Base-by-base conservation (phyloP, 1,140 invertebrate species). In the Neuroterus valhalla region DNA sequence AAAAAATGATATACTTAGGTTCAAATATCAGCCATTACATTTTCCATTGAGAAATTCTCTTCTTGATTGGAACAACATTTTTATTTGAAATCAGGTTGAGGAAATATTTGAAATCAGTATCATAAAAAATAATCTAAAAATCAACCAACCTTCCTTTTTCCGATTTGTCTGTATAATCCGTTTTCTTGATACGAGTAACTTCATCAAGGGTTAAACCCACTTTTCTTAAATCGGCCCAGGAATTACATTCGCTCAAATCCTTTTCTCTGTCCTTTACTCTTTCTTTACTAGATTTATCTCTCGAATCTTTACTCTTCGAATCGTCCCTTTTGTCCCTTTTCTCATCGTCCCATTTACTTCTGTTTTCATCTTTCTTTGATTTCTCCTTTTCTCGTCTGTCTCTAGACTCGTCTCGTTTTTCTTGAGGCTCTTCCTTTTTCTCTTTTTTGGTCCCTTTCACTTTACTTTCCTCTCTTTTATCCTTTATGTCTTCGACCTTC, bases 151-250 rank as follows among this genome's bases (percentile, higher is more conserved):
- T 87, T 2, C 68, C 79, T 70, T 83, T 87, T 66, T 50, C 21
- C 5, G 76, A 21, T 76, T 82, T 81, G n/a, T 85, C 84, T 8
- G 31, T 62, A 71, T 75, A 72, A 2, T 88, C 82, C n/a, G 46
- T 46, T 66, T 84, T 79, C 71, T 70, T 85, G 44, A 82, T 66
- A 26, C 83, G 78, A 14, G 78, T 75, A 2, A 85, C 75, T 66
- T 88, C 88, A 6, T 88, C 81, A 1, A 82, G n/a, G 4, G 81
- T 80, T 70, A 85, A 79, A 67, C 80, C 80, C 70, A 76, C 79
- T 71, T 83, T 87, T 68, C 83, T 81, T 38, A 89, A 77, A 76
- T 87, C 84, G 26, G 71, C 70, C 88, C 88, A 89, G n/a, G 77
- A 83, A 3, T 62, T 76, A 69, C 79, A 85, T 70, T 81, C 84